These are phyloP conservation scores for Petaurus breviceps DNA, from an alignment of 2,113 vertebrate species.

Conservation along the genomic window DNA sequence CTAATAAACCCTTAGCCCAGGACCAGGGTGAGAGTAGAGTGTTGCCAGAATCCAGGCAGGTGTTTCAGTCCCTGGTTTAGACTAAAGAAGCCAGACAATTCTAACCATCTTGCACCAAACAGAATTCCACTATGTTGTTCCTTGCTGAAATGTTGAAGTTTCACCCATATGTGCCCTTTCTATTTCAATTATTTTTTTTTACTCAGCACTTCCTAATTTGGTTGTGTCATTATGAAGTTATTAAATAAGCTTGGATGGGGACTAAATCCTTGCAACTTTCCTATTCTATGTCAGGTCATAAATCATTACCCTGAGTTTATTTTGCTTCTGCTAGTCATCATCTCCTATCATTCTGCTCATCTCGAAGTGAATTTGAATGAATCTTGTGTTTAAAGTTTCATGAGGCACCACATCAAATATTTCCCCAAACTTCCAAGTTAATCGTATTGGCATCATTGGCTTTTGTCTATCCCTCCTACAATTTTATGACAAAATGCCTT, in stretches of 20 bases:
- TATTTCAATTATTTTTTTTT: constrained; percentile 21
- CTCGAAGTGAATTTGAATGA: constrained; percentile 67
- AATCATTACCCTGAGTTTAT: constrained; percentile 65
- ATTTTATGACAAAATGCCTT: constrained; percentile 57
- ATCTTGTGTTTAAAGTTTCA: constrained; percentile 74
- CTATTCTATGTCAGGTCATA: constrained; percentile 52
- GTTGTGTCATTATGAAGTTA: constrained; percentile 79
- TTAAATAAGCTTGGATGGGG: constrained; percentile 58
- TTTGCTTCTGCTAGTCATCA: constrained; percentile 54
- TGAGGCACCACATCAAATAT: constrained; percentile 56
- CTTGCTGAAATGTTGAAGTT: constrained; percentile 13
- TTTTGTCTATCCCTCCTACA: constrained; percentile 54
- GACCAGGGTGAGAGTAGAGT: not conserved
- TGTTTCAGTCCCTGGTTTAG: not conserved
- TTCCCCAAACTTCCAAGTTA: constrained; percentile 56
- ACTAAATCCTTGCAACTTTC: constrained; percentile 37
- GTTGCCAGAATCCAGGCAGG: not conserved
- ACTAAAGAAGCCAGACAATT: not conserved
- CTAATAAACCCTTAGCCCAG: not conserved
- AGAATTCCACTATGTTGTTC: constrained; percentile 6
- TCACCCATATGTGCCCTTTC: not conserved
- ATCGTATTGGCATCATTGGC: not conserved
- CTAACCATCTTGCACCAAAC: not conserved
- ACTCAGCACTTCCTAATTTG: constrained; percentile 62
- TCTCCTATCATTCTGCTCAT: constrained; percentile 66